Conservation (phyloP, 2,888 invertebrate genomes). For the Ametastegia equiseti region DNA sequence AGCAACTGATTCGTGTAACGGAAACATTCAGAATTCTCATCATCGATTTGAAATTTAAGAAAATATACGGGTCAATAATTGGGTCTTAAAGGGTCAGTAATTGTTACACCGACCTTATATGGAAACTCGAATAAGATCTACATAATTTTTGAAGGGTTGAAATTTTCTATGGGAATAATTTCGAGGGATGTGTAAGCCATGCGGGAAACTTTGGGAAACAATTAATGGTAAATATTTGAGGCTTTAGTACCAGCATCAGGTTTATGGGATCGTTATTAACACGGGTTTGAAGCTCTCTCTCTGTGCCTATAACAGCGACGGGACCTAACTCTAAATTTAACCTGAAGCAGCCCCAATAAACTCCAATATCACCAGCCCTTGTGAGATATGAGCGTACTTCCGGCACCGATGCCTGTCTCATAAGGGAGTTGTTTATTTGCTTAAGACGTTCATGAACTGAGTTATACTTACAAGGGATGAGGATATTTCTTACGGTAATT, state of each 20-base stretch:
- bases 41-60: too few species aligned
- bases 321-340: constrained; percentile 47
- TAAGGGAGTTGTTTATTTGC: constrained; percentile 51
- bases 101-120: too few species aligned
- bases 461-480: constrained; percentile 26
- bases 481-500: constrained; percentile 36
- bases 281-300: constrained; percentile 45
- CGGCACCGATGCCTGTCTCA: constrained; percentile 10
- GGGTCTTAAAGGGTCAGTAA: too few species aligned
- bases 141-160: not conserved
- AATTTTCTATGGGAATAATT: not conserved
- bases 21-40: too few species aligned
- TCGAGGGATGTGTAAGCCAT: not conserved
- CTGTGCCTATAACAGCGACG: constrained; percentile 7
- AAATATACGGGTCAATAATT: too few species aligned
- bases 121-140: not conserved
- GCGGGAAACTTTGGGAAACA: not conserved
- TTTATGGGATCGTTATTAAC: constrained; percentile 52
- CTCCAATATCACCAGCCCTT: constrained; percentile 52
- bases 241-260: constrained; percentile 43
- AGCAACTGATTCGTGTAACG: too few species aligned
- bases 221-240: constrained; percentile 26
- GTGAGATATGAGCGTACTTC: constrained; percentile 40
- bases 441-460: constrained; percentile 42
- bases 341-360: constrained; percentile 50